Conservation (phyloP, 2,113 vertebrate genomes). For the Acanthochromis polyacanthus region DNA sequence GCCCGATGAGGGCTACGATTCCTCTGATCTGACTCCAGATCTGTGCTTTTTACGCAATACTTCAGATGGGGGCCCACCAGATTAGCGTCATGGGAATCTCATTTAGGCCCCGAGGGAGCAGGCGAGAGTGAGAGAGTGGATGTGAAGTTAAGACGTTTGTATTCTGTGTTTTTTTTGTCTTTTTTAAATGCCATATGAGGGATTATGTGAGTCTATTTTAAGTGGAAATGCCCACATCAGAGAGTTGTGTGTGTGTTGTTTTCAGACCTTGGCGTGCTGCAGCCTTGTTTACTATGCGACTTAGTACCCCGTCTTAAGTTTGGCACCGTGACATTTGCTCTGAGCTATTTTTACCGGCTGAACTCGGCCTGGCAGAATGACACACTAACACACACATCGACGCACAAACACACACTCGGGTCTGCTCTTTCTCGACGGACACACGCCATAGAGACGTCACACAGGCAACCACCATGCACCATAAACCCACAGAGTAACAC, state of each 20-base stretch:
- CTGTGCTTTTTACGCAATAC: neutral
- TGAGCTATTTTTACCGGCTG: constrained; percentile 61
- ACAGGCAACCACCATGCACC: neutral
- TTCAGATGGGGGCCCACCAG: constrained; percentile 1
- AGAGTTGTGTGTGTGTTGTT: neutral
- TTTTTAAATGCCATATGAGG: neutral
- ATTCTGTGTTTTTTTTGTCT: neutral
- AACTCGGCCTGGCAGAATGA: constrained; percentile 28
- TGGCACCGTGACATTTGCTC: constrained; percentile 37
- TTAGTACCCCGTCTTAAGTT: constrained; percentile 17
- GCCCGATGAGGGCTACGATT: constrained; percentile 5
- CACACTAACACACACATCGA: constrained; percentile 2
- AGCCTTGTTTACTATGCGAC: constrained; percentile 48
- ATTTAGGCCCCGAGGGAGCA: neutral
- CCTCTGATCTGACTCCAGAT: constrained; percentile 42
- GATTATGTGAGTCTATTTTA: neutral
- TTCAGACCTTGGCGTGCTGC: neutral
- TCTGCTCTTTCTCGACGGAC: neutral
- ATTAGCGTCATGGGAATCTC: constrained; percentile 33
- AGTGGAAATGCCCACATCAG: neutral
- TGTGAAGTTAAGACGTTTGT: neutral
- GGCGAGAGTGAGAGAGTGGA: neutral
- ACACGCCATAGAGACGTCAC: neutral
- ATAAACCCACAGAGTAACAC: no score
- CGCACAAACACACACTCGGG: neutral